Conservation (phyloP, 1,140 invertebrate species). For the Helicoverpa armigera region DNA sequence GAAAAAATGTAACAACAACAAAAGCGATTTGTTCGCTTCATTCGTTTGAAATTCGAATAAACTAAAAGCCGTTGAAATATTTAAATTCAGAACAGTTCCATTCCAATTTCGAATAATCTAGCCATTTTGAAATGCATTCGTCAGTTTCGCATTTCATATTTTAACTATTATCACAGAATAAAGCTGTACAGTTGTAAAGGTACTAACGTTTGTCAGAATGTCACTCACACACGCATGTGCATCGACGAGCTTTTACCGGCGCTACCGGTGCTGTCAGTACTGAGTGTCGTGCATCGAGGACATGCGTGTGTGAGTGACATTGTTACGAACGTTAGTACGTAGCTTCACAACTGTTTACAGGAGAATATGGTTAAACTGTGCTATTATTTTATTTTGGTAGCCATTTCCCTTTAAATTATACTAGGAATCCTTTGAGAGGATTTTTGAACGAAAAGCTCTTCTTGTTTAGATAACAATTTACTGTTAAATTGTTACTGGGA, state of each 20-base stretch:
- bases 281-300: too few relatives aligned
- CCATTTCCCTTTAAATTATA: background rate
- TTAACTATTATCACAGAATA: too few relatives aligned
- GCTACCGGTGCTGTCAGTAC: too few relatives aligned
- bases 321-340: too few relatives aligned
- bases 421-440: background rate
- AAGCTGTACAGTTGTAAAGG: too few relatives aligned
- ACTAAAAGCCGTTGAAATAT: background rate
- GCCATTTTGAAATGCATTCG: background rate
- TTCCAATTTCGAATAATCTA: constrained; percentile 19
- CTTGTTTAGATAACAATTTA: background rate
- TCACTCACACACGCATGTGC: too few relatives aligned
- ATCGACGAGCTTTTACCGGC: too few relatives aligned
- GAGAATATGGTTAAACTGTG: too few relatives aligned
- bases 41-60: constrained; percentile 15
- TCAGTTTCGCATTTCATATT: background rate
- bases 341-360: too few relatives aligned
- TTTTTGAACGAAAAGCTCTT: background rate
- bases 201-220: too few relatives aligned
- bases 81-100: constrained; percentile 15
- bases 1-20: background rate
- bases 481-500: background rate
- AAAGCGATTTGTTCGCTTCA: background rate
- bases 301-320: too few relatives aligned
- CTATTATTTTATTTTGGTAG: too few relatives aligned